A percentile compares a stretch with the other conserved stretches of the same genome.
phyloP scores from a whole-genome alignment of 2,113 vertebrate species.

The Seriola quinqueradiata region DNA sequence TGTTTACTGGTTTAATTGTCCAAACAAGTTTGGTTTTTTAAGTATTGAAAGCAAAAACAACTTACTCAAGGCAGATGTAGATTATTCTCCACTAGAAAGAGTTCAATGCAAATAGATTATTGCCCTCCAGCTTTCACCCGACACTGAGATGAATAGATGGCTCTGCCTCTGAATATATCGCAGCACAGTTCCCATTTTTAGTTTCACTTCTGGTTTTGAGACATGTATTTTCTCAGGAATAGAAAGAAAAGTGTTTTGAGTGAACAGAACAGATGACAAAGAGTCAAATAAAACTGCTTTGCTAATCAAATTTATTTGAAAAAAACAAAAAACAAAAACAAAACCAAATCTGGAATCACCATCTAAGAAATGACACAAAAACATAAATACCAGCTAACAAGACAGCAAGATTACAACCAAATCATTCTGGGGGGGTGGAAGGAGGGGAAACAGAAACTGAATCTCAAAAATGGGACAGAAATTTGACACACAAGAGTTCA shows the following conservation, averaged over 20 bases:
- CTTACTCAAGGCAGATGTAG: slow-evolving; percentile 39
- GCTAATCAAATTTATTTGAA: slow-evolving; percentile 69
- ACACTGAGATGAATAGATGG: slow-evolving; percentile 8
- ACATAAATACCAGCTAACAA: slow-evolving; percentile 58
- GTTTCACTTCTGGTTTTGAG: slow-evolving; percentile 74
- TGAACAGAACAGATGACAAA: neutral
- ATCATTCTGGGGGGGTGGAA: slow-evolving; percentile 17
- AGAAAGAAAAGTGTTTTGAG: neutral
- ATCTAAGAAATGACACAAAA: slow-evolving; percentile 45
- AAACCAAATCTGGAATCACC: slow-evolving; percentile 33
- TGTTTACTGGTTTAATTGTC: neutral
- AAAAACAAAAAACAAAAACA: neutral
- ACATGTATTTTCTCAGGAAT: neutral
- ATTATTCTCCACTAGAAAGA: neutral
- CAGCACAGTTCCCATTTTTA: slow-evolving; percentile 72
- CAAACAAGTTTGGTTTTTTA: neutral
- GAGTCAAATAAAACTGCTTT: neutral
- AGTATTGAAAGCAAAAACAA: slow-evolving; percentile 21
- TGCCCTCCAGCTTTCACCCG: neutral
- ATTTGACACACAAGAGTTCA: slow-evolving; percentile 41
- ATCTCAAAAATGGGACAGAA: slow-evolving; percentile 24
- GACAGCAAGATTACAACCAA: slow-evolving; percentile 27
- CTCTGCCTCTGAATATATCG: neutral
- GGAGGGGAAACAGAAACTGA: slow-evolving; percentile 29
- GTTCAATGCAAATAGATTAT: neutral